Evolutionary conservation across 2,888 invertebrate species (phyloP).

Genomic region (Cosmia trapezina): DNA sequence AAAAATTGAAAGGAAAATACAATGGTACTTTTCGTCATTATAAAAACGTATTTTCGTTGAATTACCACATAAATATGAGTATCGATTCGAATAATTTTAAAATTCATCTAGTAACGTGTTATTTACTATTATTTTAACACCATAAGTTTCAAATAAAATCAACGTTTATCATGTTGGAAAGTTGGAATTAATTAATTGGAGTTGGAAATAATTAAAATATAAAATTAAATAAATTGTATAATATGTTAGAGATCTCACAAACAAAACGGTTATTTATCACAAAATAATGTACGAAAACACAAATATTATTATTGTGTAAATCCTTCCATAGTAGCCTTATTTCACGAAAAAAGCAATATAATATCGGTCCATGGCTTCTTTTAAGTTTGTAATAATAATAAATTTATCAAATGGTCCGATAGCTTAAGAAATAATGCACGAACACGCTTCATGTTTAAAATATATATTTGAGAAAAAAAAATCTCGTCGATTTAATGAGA

Average conservation of each 20-base stretch:
- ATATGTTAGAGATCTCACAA: conserved; percentile 19
- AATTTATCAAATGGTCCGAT: conserved; percentile 45
- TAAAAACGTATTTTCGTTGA: conserved; percentile 2
- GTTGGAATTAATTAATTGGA: background rate
- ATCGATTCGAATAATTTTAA: background rate
- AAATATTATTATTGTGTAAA: conserved; percentile 39
- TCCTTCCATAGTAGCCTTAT: conserved; percentile 60
- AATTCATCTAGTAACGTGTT: background rate
- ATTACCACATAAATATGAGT: background rate
- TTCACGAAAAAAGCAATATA: conserved; percentile 60
- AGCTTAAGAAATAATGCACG: conserved; percentile 55
- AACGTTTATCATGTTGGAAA: background rate
- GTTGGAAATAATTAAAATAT: conserved; percentile 6
- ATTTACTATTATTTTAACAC: conserved; percentile 2
- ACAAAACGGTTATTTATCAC: conserved; percentile 25
- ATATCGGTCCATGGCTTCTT: conserved; percentile 50
- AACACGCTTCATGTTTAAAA: conserved; percentile 47
- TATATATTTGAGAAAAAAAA: background rate
- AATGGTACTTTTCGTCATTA: background rate
- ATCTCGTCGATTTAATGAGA: background rate
- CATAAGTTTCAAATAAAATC: conserved; percentile 8
- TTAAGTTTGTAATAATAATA: conserved; percentile 24
- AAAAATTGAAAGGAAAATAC: background rate
- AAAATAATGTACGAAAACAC: conserved; percentile 30
- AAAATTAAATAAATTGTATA: background rate